Evolutionary conservation across 2,113 vertebrate genomes (phyloP).

Genomic region (Rhynchopsitta pachyrhyncha): DNA sequence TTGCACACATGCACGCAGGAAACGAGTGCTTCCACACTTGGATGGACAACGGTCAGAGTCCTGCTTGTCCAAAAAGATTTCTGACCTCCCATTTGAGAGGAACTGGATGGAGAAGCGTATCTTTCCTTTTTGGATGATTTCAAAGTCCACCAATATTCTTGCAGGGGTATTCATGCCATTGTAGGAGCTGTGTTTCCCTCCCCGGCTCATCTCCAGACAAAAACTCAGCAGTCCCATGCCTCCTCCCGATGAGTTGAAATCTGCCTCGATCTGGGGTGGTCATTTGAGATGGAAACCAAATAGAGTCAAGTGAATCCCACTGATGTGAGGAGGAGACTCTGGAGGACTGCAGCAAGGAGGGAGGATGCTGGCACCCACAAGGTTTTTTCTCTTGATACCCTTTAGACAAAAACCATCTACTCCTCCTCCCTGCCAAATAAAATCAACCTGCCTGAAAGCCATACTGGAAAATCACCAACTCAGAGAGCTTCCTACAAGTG

Average conservation of each 20-base stretch:
- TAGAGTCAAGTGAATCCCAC: background rate
- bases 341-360: background rate
- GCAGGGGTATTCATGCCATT: background rate
- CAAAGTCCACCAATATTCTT: background rate
- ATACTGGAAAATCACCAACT: constrained; percentile 7
- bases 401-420: constrained; percentile 1
- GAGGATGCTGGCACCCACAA: background rate
- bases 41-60: background rate
- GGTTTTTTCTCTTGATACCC: constrained; percentile 3
- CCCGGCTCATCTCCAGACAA: constrained; percentile 16
- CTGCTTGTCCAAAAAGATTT: background rate
- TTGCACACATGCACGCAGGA: background rate
- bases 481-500: background rate
- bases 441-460: background rate
- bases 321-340: background rate
- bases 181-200: background rate
- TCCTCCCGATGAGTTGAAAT: background rate
- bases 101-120: background rate
- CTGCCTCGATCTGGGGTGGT: background rate
- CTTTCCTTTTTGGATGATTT: background rate
- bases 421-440: background rate
- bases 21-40: background rate
- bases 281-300: background rate
- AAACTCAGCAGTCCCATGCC: background rate
- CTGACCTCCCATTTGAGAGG: background rate